Conservation (phyloP, 2,888 invertebrate species). For the Tholera decimalis region DNA sequence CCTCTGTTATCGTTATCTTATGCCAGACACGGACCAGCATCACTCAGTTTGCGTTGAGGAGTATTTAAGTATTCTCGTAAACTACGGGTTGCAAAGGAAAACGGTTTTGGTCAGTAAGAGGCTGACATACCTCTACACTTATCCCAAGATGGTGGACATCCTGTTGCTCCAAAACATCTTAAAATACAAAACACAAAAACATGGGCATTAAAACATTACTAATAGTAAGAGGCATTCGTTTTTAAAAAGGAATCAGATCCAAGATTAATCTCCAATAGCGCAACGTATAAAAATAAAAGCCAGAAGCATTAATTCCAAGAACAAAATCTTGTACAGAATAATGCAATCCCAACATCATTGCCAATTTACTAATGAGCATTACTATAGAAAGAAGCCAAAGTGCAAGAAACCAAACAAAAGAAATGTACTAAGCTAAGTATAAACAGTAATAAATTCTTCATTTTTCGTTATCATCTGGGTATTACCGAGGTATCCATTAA, state of each 20-base stretch:
- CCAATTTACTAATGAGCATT: conserved; percentile 24
- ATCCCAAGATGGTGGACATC: no score
- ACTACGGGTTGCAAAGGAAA: no score
- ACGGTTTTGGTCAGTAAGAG: no score
- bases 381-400: conserved; percentile 4
- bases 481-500: conserved; percentile 56
- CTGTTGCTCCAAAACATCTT: no score
- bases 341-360: not conserved
- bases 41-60: no score
- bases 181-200: no score
- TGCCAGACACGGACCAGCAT: no score
- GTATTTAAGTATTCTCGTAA: no score
- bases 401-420: conserved; percentile 11
- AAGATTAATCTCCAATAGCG: not conserved
- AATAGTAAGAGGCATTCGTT: no score
- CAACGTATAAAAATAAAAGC: not conserved
- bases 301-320: not conserved
- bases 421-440: conserved; percentile 7
- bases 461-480: conserved; percentile 23
- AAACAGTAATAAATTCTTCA: conserved; percentile 30
- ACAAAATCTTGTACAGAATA: not conserved
- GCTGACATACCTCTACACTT: no score
- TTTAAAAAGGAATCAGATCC: not conserved
- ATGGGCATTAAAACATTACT: not conserved
- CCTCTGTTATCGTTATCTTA: no score